Evolutionary conservation across 2,113 vertebrate species (phyloP).

Genomic region (Pangasianodon gigas): DNA sequence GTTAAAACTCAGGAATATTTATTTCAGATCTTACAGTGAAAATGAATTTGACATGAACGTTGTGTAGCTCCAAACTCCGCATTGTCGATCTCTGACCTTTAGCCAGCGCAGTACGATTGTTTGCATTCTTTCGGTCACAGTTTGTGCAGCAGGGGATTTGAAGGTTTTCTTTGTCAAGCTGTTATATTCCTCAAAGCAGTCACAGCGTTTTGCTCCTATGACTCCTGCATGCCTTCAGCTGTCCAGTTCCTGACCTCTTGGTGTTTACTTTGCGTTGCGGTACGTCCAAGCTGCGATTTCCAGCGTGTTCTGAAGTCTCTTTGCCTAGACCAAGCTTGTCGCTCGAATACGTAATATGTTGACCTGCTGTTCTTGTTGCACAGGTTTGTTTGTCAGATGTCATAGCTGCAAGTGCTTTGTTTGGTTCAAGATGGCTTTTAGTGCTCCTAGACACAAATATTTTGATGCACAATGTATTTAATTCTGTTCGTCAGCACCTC

Average conservation of each 20-base stretch:
- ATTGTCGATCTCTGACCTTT: background rate
- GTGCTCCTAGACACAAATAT: slow-evolving; percentile 33
- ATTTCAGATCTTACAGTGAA: no score
- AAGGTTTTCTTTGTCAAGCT: slow-evolving; percentile 53
- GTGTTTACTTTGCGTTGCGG: slow-evolving; percentile 64
- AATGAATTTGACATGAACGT: background rate
- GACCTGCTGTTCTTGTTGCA: background rate
- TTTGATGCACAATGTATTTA: slow-evolving; percentile 36
- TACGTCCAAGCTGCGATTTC: slow-evolving; percentile 58
- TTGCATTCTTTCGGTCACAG: slow-evolving; percentile 65
- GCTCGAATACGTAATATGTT: slow-evolving; percentile 51
- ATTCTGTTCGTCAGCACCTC: slow-evolving; percentile 29
- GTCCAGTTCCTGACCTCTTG: slow-evolving; percentile 55
- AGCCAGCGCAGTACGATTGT: slow-evolving; percentile 53
- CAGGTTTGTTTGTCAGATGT: slow-evolving; percentile 56
- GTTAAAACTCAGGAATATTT: background rate
- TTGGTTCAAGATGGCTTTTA: slow-evolving; percentile 43
- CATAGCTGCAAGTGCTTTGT: slow-evolving; percentile 54
- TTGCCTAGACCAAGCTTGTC: slow-evolving; percentile 37
- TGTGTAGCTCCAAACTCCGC: background rate
- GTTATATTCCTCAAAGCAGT: slow-evolving; percentile 52
- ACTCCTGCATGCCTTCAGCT: slow-evolving; percentile 53
- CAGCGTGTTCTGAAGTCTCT: slow-evolving; percentile 20
- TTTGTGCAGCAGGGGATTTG: slow-evolving; percentile 61
- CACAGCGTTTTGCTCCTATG: slow-evolving; percentile 51